These are phyloP conservation scores for Pristionchus exspectatus DNA, from an alignment of 2,888 invertebrate species.

Conservation along the genomic window DNA sequence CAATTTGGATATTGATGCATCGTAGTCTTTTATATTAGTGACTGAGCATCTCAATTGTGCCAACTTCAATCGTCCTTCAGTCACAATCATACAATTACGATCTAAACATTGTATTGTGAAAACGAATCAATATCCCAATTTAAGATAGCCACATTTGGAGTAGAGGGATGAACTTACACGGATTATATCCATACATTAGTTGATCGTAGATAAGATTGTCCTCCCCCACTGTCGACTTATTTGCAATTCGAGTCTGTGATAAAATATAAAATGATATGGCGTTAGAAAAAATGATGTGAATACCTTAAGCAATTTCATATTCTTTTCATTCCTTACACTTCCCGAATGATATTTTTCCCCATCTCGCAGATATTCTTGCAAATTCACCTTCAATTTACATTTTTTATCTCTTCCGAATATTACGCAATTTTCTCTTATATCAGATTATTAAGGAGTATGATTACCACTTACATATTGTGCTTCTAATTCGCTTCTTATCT, in stretches of 20 bases:
- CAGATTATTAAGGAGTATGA: no score
- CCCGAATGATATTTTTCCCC: conserved; percentile 46
- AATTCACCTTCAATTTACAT: conserved; percentile 29
- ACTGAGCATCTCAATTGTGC: conserved; percentile 30
- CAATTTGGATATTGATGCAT: neutral
- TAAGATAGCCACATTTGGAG: neutral
- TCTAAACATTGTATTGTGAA: neutral
- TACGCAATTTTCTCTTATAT: no score
- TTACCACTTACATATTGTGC: conserved; percentile 42
- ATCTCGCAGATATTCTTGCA: conserved; percentile 46
- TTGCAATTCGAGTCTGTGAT: conserved; percentile 41
- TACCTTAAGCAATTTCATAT: conserved; percentile 35
- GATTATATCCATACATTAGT: conserved; percentile 52
- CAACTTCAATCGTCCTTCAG: neutral
- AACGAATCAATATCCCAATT: no score
- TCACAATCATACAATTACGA: conserved; percentile 35
- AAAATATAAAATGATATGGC: neutral
- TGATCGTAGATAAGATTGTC: conserved; percentile 50
- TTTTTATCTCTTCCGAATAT: no score
- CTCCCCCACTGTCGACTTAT: conserved; percentile 30
- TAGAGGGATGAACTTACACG: conserved; percentile 3
- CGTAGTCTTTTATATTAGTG: conserved; percentile 27
- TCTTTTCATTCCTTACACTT: conserved; percentile 35
- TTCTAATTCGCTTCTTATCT: conserved; percentile 42
- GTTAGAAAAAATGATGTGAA: neutral